Conservation (phyloP, 2,797 vertebrate species). For the Sebastes jordani region DNA sequence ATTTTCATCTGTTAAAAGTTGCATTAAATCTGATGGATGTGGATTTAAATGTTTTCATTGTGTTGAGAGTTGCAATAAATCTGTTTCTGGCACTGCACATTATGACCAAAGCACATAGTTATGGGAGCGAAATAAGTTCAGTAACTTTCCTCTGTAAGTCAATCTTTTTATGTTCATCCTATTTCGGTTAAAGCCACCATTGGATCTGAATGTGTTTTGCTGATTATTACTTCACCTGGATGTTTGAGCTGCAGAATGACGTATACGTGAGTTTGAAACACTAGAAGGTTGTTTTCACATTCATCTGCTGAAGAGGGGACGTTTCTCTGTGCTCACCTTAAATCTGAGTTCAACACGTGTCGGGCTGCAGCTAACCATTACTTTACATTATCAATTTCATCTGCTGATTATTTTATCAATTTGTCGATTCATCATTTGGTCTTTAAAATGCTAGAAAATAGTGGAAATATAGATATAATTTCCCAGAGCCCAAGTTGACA, state of each 20-base stretch:
- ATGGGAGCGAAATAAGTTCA: background rate
- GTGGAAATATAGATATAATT: background rate
- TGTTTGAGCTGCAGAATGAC: background rate
- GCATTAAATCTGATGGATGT: background rate
- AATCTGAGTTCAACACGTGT: too few relatives aligned
- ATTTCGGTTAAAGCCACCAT: background rate
- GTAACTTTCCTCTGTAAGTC: background rate
- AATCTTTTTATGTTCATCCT: background rate
- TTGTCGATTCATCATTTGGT: background rate
- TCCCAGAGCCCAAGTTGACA: background rate
- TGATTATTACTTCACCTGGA: background rate
- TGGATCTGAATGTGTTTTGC: background rate
- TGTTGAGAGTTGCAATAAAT: background rate
- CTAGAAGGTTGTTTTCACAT: too few relatives aligned
- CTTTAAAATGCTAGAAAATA: background rate
- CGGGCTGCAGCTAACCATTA: background rate
- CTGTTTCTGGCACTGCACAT: background rate
- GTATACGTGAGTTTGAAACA: background rate
- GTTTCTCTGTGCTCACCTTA: too few relatives aligned
- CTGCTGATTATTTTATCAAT: background rate
- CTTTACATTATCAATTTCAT: background rate
- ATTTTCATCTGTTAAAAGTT: background rate
- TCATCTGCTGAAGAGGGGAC: too few relatives aligned
- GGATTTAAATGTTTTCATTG: background rate
- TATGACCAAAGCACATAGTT: background rate